A percentile compares a stretch with the other conserved stretches of the same genome.
Evolutionary conservation across 2,797 vertebrate genomes (phyloP).

Genomic region (Anolis apletophallus): DNA sequence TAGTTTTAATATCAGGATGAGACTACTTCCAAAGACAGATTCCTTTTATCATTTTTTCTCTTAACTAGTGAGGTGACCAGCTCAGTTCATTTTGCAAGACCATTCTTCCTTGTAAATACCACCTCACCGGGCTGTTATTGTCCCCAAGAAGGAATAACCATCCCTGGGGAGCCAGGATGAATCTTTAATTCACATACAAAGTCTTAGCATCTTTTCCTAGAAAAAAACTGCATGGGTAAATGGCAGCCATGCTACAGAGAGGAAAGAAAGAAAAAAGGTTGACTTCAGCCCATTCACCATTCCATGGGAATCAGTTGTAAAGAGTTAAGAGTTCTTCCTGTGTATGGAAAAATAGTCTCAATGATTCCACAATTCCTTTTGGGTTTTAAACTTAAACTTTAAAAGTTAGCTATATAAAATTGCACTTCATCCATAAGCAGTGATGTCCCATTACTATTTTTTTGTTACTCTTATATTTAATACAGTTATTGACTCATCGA

Average conservation of each 20-base stretch:
- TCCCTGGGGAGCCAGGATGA: not conserved
- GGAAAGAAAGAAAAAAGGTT: not conserved
- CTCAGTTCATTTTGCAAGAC: not conserved
- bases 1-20: not conserved
- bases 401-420: not conserved
- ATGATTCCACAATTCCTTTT: not conserved
- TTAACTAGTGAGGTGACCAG: not conserved
- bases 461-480: not conserved
- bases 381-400: not conserved
- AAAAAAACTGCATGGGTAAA: not conserved
- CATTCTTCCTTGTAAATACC: not conserved
- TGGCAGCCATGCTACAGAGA: not conserved
- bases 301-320: no score
- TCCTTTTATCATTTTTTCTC: not conserved
- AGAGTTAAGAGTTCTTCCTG: not conserved
- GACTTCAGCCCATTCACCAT: not conserved
- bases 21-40: not conserved
- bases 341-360: not conserved
- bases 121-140: not conserved
- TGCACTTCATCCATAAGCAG: not conserved
- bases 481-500: no score
- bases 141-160: not conserved
- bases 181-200: no score
- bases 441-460: not conserved
- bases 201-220: no score